Conservation (phyloP, 2,113 vertebrate genomes). For the Python bivittatus region DNA sequence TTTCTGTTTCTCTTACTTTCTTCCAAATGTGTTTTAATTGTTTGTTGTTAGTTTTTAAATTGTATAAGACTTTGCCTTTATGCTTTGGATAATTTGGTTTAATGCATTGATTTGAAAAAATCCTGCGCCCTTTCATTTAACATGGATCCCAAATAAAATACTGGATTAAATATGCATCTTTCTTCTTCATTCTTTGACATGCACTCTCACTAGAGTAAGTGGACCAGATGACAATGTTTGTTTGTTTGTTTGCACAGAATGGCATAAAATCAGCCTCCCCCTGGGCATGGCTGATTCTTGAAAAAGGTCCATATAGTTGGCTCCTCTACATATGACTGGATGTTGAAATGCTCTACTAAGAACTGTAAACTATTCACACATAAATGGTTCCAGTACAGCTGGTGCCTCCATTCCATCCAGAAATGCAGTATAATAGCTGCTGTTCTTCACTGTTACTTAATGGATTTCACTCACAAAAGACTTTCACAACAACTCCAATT, state of each 20-base stretch:
- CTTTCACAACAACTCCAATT: not conserved
- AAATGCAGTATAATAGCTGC: not conserved
- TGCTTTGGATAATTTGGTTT: too few relatives aligned
- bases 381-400: not conserved
- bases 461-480: not conserved
- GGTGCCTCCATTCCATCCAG: not conserved
- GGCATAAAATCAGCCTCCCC: not conserved
- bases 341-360: not conserved
- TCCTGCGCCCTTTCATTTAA: too few relatives aligned
- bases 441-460: slow-evolving; percentile 5
- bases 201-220: not conserved
- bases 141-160: too few relatives aligned
- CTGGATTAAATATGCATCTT: not conserved
- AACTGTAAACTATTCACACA: not conserved
- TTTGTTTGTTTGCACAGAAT: not conserved
- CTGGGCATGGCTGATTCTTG: not conserved
- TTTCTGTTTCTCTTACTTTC: too few relatives aligned
- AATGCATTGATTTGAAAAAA: too few relatives aligned
- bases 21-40: too few relatives aligned
- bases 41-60: too few relatives aligned
- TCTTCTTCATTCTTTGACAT: not conserved
- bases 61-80: too few relatives aligned
- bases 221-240: not conserved
- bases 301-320: not conserved
- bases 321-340: not conserved